Percentiles rank a stretch among this genome's conserved stretches.
These are phyloP conservation scores for Centropristis striata DNA, from an alignment of 2,113 vertebrate genomes.

Conservation along the genomic window DNA sequence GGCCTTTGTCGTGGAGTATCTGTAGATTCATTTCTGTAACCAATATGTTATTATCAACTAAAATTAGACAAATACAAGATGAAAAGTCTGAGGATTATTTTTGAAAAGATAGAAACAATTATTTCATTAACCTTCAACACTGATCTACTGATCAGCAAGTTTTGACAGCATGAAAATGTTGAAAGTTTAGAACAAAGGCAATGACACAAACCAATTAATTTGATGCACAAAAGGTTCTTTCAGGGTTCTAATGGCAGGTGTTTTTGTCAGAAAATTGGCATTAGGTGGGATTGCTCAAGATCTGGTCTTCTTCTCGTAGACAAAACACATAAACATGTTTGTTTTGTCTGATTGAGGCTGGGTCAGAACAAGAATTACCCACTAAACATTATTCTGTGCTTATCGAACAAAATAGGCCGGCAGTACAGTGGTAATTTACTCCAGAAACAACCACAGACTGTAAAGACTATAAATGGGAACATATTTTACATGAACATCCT, in stretches of 20 bases:
- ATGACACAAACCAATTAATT: background rate
- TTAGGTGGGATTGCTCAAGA: background rate
- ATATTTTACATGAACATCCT: too few species aligned
- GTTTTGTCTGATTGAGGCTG: background rate
- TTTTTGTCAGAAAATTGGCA: background rate
- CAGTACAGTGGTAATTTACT: background rate
- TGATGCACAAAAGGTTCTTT: conserved; percentile 12
- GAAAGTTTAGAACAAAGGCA: background rate
- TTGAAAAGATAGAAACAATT: background rate
- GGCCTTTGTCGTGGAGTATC: too few species aligned
- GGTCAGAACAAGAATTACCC: background rate
- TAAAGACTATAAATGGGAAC: too few species aligned
- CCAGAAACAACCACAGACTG: too few species aligned
- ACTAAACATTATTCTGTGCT: background rate
- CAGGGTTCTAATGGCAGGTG: background rate
- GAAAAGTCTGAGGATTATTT: background rate
- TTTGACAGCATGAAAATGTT: background rate
- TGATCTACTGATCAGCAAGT: too few species aligned
- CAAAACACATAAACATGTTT: background rate
- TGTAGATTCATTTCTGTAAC: too few species aligned
- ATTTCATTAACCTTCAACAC: background rate
- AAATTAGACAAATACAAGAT: too few species aligned
- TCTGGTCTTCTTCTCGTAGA: too few species aligned
- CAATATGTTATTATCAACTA: too few species aligned
- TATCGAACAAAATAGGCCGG: background rate